Evolutionary conservation across 2,888 invertebrate species (phyloP), one percentile per base, ranked within the genome.

Genomic region (Cheilosia scutellata): DNA sequence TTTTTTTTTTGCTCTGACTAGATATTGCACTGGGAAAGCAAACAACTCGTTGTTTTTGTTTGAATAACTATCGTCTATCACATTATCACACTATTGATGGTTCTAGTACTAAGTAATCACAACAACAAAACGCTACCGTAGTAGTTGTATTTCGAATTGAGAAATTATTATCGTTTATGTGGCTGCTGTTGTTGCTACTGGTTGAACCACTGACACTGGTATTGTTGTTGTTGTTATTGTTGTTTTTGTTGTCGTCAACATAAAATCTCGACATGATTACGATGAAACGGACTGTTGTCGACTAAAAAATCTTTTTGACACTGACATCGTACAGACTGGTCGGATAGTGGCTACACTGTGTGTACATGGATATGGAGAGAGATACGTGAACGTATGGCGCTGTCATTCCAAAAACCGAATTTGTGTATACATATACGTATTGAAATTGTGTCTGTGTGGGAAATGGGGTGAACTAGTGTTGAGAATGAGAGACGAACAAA

Each of bases 241-340:
- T 80, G 77, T 83, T 82, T 20, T 78, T 71, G 47, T 87, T 79
- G 87, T 63, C 76, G 71, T 86, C 87, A 80, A 84, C 82, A 82
- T 87, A 87, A 72, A 82, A 75, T 88, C 79, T 90, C 90, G 89
- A 92, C 92, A 92, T 91, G 91, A 91, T 91, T 89, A 88, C 91
- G 90, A 91, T 90, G 90, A 90, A 91, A 90, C 91, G 90, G 91
- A 90, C 90, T 91, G 91, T 91, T 90, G 90, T 91, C 92, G 91
- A 92, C 92, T 91, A 91, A 92, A 92, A 91, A 90, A 91, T 91
- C 91, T 91, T 91, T 91, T 92, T 92, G 92, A 91, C 92, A 91
- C 92, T 91, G 91, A 92, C 92, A 91, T 89, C 90, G 90, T 90
- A 89, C 90, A 90, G 90, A 91, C 76, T 47, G 20, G 16, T 86